Conservation (phyloP, 2,797 vertebrate species). For the Parambassis ranga region DNA sequence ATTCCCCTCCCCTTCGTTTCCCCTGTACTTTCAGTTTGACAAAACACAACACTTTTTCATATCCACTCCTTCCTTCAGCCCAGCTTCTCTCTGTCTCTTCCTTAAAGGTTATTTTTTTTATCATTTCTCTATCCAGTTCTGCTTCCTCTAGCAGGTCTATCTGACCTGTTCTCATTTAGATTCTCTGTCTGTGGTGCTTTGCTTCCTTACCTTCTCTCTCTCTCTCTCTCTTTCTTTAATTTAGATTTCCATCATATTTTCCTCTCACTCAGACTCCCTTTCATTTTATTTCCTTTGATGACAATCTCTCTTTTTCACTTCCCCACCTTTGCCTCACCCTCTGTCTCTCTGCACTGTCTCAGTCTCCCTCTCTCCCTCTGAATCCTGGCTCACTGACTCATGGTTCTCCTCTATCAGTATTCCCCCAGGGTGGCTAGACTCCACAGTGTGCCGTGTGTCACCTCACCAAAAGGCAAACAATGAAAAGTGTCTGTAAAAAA, state of each 20-base stretch:
- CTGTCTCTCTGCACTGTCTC: slow-evolving; percentile 18
- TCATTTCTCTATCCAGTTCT: not conserved
- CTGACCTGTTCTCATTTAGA: not conserved
- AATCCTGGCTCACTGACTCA: slow-evolving; percentile 40
- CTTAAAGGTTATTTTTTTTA: slow-evolving; percentile 1
- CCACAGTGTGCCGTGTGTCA: slow-evolving; percentile 59
- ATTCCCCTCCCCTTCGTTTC: slow-evolving; percentile 23
- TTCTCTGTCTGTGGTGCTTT: not conserved
- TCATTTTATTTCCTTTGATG: slow-evolving; percentile 58
- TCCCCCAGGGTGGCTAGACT: slow-evolving; percentile 53
- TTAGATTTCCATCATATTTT: slow-evolving; percentile 53
- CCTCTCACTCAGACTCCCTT: slow-evolving; percentile 39
- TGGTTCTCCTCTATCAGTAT: slow-evolving; percentile 59
- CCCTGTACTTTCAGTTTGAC: slow-evolving; percentile 34
- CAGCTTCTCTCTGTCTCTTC: slow-evolving; percentile 7
- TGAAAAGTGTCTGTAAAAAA: slow-evolving; percentile 49
- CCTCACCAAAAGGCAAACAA: slow-evolving; percentile 60
- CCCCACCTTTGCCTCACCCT: slow-evolving; percentile 31
- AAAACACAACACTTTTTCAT: slow-evolving; percentile 40
- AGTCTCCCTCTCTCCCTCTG: slow-evolving; percentile 7
- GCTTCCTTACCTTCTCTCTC: slow-evolving; percentile 8
- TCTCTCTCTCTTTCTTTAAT: slow-evolving; percentile 34
- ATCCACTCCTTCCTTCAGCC: slow-evolving; percentile 22
- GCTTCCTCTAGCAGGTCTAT: not conserved
- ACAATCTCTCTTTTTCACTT: slow-evolving; percentile 53